Evolutionary conservation across 2,797 vertebrate genomes (phyloP), one percentile per base, ranked within the genome.

Genomic region (Leuciscus waleckii): DNA sequence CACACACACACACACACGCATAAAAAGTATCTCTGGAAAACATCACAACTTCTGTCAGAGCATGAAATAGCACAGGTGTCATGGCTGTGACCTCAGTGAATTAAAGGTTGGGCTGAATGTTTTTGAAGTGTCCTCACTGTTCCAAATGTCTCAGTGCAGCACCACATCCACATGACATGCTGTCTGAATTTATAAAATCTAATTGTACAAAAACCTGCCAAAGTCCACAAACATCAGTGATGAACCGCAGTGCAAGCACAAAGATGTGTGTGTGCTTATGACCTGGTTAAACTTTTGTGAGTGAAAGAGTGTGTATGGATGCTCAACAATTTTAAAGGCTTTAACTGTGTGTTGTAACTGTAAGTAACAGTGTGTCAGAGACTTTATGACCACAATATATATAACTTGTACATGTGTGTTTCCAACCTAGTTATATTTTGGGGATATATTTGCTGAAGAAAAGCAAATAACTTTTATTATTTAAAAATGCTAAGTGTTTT

Each of bases 201-300:
- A 73, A 80, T 41, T 79, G 21, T 79, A 39, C 41, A 85, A 19
- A 54, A 79, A 80, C 77, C 76, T 73, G 77, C 77, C 84, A 85
- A 61, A 74, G 19, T 74, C 56, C 58, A 80, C 77, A 85, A 32
- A 85, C 76, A 61, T 73, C 39, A 71, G 49, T 49, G 35, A 77
- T 7, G 67, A 61, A 79, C 77, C 7, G 6, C 51, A 73, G 69
- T 32, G 43, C 56, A 74, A 70, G 56, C 70, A 73, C 69, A 39
- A 49, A 46, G 41, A 69, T 71, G 37, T 81, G 81, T 71, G 74
- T 80, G 82, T 89, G 81, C 75, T 70, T 68, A 68, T 61, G 84
- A 23, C 41, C 68, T 79, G 49, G 41, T 49, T 79, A 39, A 63
- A 68, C 65, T 26, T 87, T 73, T 79, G 82, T 86, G 88, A 81